Percentiles rank a stretch among this genome's conserved stretches.
These are phyloP conservation scores for Leptothorax acervorum DNA, from an alignment of 2,888 invertebrate genomes.

Conservation along the genomic window DNA sequence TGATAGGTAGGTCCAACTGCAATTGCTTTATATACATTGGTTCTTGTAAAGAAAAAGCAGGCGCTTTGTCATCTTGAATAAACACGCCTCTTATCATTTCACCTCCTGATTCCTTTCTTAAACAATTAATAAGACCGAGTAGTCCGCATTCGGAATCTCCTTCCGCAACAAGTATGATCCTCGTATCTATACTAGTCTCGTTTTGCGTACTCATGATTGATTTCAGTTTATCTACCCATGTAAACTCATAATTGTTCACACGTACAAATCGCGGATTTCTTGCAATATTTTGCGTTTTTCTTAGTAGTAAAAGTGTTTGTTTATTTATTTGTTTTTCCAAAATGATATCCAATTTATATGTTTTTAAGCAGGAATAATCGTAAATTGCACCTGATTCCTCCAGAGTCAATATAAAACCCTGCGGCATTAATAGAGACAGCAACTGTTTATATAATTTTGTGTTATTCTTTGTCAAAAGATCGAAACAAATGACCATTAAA, in stretches of 20 bases:
- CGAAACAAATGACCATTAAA: too few species aligned
- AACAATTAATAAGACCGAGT: constrained; percentile 94
- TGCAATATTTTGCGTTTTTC: constrained; percentile 71
- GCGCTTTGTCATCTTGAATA: constrained; percentile 87
- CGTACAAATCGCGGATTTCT: constrained; percentile 72
- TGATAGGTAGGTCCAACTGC: constrained; percentile 91
- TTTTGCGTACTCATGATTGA: constrained; percentile 81
- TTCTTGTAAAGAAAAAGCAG: constrained; percentile 88
- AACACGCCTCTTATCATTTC: constrained; percentile 88
- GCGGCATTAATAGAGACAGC: too few species aligned
- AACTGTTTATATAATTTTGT: too few species aligned
- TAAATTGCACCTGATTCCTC: constrained; percentile 57
- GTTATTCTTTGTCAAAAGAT: too few species aligned
- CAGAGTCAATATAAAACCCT: background rate
- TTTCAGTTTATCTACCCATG: constrained; percentile 83
- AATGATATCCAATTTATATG: constrained; percentile 68
- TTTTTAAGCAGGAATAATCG: constrained; percentile 26
- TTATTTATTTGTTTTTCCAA: constrained; percentile 73
- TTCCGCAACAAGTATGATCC: too few species aligned
- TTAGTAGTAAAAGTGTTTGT: constrained; percentile 69
- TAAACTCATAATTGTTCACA: constrained; percentile 78
- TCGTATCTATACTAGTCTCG: constrained; percentile 82
- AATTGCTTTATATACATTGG: constrained; percentile 90
- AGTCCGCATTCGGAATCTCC: constrained; percentile 87
- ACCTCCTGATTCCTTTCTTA: constrained; percentile 91